Evolutionary conservation across 2,797 vertebrate species (phyloP), one percentile per base, ranked within the genome.

Genomic region (Poeciliopsis turneri): DNA sequence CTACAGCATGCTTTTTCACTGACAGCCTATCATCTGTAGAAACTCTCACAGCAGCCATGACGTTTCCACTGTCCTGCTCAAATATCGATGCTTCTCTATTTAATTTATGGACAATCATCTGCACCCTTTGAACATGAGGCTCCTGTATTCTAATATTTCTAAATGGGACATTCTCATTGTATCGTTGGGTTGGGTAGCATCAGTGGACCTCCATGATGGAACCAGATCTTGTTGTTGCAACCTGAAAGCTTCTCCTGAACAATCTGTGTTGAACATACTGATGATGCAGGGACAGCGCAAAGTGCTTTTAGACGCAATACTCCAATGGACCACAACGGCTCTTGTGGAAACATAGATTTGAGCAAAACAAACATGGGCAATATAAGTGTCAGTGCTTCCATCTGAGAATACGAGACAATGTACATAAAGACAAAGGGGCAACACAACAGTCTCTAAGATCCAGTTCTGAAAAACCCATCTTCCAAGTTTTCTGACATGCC

Each of bases 361-460:
- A 64, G 33, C 74, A 73, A 84, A 25, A 82, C 74, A 81, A 90
- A 89, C 78, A 92, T 84, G 78, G 91, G 93, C 93, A 95, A 95
- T 94, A 95, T 88, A 82, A 87, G 86, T 87, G 87, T 78, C 82
- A 89, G 93, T 94, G 94, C 94, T 96, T 94, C 91, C 90, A 90
- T 91, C 87, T 84, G 87, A 88, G 84, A 88, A 84, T 76, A 88
- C 57, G 90, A 92, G 86, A 85, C 90, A 92, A 92, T 83, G 84
- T 87, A 86, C 77, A 87, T 89, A 72, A 73, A 41, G 47, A 36
- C 82, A 28, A 79, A 82, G 76, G 72, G 86, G 77, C 47, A 77
- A 84, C 82, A 84, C 84, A 86, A 86, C 89, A 90, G 87, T 76
- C 78, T 83, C n/a, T n/a, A n/a, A n/a, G n/a, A 77, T 84, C 79